Conservation (phyloP, 2,888 invertebrate species). For the Melanostoma mellinum region DNA sequence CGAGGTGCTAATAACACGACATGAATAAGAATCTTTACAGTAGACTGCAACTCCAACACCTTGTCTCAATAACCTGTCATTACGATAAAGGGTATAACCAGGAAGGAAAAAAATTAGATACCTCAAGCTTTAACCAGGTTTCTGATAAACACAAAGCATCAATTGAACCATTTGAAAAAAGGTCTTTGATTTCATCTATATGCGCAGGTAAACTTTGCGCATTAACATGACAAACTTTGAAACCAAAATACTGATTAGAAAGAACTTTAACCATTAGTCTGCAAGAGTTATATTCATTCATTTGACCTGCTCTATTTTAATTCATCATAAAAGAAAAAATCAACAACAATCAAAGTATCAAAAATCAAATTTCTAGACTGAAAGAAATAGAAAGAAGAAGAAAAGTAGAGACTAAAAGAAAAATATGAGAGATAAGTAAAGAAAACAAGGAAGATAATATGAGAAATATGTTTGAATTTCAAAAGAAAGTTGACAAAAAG, state of each 20-base stretch:
- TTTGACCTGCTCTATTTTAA: too few relatives aligned
- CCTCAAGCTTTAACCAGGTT: conserved; percentile 4
- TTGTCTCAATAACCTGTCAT: conserved; percentile 4
- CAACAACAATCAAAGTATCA: too few relatives aligned
- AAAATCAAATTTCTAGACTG: too few relatives aligned
- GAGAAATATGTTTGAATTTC: too few relatives aligned
- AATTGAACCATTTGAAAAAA: background rate
- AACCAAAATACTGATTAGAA: conserved; percentile 8
- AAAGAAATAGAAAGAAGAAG: too few relatives aligned
- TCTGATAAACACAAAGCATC: background rate
- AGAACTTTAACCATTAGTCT: conserved; percentile 1
- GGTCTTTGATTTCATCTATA: background rate
- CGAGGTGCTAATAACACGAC: background rate
- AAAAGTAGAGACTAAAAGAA: too few relatives aligned
- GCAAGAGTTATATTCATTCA: conserved; percentile 5
- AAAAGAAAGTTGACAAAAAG: too few relatives aligned
- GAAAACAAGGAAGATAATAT: too few relatives aligned
- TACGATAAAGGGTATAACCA: conserved; percentile 7
- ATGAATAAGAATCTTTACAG: background rate
- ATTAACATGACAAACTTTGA: conserved; percentile 4
- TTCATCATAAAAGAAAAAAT: too few relatives aligned
- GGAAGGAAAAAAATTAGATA: background rate
- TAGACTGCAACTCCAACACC: background rate
- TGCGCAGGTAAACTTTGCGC: conserved; percentile 1
- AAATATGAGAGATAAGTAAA: too few relatives aligned